Evolutionary conservation across 2,797 vertebrate species (phyloP), one percentile per base, ranked within the genome.

Genomic region (Acanthurus leucopareius): DNA sequence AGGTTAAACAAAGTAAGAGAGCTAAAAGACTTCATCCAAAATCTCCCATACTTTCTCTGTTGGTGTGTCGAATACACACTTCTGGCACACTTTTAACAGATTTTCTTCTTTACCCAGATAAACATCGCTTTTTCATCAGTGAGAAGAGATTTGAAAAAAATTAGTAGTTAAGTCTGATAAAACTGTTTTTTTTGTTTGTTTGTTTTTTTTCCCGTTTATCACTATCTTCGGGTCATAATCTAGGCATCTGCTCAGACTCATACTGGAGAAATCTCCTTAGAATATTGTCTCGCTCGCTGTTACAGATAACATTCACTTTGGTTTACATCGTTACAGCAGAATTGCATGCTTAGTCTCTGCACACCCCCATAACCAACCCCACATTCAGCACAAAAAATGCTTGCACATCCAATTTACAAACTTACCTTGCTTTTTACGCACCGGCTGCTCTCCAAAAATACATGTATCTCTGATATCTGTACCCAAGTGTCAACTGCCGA

Each of bases 381-480:
- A 64, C 68, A 57, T 44, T 25, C 73, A 59, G 53, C 54, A 70
- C 52, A 60, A 79, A 79, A 90, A 88, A 59, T 73, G 86, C 89
- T 89, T 85, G 74, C 82, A 73, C 85, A 86, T 87, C 68, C 69
- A 87, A 83, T 92, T 82, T 83, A 62, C 45, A 76, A 70, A 82
- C 74, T 51, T 79, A 83, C 88, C 83, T 89, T 86, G 42, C 80
- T 35, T 79, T 85, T 47, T 77, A 81, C 25, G 76, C 90, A 69
- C 77, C 62, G 75, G 82, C 70, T 85, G 54, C 66, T 77, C 79
- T 85, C 28, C 73, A 70, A 84, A 90, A 90, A 79, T 86, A 69
- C 79, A 91, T 89, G 81, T 82, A 92, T 94, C 93, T 95, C 83
- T 28, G 80, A 93, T 92, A 94, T 95, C 90, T 90, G 93, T 91